Base-by-base conservation (phyloP, 2,797 vertebrate species). In the Cossypha polioptera region DNA sequence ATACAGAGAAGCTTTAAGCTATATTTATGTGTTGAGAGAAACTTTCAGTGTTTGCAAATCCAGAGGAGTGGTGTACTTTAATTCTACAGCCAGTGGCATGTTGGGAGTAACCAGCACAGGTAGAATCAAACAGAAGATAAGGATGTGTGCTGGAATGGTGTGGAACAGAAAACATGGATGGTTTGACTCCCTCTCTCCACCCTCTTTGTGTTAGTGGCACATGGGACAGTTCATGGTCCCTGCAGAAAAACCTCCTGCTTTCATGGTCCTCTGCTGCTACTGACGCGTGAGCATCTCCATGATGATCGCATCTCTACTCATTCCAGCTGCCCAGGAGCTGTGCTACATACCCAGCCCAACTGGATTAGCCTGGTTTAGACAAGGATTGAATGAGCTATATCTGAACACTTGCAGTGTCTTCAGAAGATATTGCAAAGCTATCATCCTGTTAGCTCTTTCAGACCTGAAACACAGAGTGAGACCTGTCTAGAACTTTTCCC, bases 281-380 rank as follows among this genome's bases (percentile, higher is more conserved):
- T 0, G 0, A 13, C 4, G 1, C 3, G 6, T 5, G 8, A 54
- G 5, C 21, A 38, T n/a, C 13, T 55, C 36, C 2, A 1, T 35
- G 24, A 21, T 31, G 25, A 42, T 0, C 0, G 2, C 17, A 42
- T 17, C 20, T 31, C 13, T 48, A 16, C 50, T 28, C 28, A 24
- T 33, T 25, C 8, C 31, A 69, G n/a, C 24, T 62, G n/a, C 7
- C 29, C 16, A 43, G 55, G 26, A 86, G 13, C n/a, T 65, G 26
- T 53, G 29, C 26, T 57, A 58, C 75, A 62, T 38, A 36, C 5
- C 38, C 76, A 62, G 36, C 20, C 17, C n/a, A 67, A 20, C 5
- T 42, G 5, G 17, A 31, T 25, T 35, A 54, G 5, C 17, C 43
- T 69, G 5, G 13, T 67, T 82, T 53, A 69, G 38, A 31, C 24